Percentiles rank a stretch among this genome's conserved stretches.
Conservation (phyloP, 2,888 invertebrate genomes). For the Eumacrocentrus americanus region DNA sequence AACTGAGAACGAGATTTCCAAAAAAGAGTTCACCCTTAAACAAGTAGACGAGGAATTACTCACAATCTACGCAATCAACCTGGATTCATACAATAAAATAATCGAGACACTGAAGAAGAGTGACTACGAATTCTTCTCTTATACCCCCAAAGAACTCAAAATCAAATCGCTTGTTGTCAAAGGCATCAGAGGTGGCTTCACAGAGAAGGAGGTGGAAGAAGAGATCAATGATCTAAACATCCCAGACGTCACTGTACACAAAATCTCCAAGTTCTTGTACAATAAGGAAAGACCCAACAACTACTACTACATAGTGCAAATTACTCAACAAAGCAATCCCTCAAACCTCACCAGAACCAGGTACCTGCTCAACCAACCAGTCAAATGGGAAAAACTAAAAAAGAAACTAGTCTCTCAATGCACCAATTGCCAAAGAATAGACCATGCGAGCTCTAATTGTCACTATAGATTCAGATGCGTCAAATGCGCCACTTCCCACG, state of each 20-base stretch:
- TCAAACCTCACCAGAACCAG: neutral
- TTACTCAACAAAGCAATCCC: neutral
- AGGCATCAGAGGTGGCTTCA: neutral
- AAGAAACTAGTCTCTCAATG: constrained; percentile 10
- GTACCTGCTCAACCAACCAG: neutral
- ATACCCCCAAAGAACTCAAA: constrained; percentile 11
- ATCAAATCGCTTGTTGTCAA: constrained; percentile 15
- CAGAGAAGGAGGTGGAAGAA: neutral
- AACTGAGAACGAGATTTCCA: too few species aligned
- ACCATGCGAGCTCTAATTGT: constrained; percentile 6
- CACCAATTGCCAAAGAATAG: neutral
- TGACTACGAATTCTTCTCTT: constrained; percentile 5
- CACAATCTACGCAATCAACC: neutral
- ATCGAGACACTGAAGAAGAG: neutral
- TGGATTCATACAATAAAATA: neutral
- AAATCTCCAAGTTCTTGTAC: constrained; percentile 3
- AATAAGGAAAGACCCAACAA: neutral
- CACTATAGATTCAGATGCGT: neutral
- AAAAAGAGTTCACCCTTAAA: too few species aligned
- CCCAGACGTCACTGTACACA: constrained; percentile 4
- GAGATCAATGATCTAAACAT: neutral
- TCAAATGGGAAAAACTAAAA: constrained; percentile 3
- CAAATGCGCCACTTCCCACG: constrained; percentile 5
- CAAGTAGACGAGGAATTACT: too few species aligned
- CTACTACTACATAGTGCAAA: constrained; percentile 7